A percentile compares a stretch with the other conserved stretches of the same genome.
These are phyloP conservation scores for Chunga burmeisteri DNA, from an alignment of 2,113 vertebrate genomes.

Conservation along the genomic window DNA sequence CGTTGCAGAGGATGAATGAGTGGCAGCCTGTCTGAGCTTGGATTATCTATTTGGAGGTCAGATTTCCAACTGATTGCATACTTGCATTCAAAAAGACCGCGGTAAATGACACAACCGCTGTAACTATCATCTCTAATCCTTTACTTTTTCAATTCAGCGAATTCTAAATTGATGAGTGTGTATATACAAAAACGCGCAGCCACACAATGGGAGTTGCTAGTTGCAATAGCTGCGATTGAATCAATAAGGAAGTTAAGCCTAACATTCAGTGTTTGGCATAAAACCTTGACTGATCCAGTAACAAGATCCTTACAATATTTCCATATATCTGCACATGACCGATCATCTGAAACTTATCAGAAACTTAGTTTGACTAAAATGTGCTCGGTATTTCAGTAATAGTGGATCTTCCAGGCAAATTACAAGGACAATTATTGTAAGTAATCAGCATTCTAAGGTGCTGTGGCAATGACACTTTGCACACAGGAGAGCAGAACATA, in stretches of 20 bases:
- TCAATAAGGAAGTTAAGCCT: not conserved
- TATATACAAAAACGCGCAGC: not conserved
- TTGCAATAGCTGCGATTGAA: not conserved
- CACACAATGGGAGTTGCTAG: not conserved
- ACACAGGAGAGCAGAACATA: not conserved
- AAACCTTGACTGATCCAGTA: not conserved
- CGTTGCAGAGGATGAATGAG: not conserved
- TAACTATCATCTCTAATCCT: not conserved
- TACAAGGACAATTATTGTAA: not conserved
- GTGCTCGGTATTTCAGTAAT: not conserved
- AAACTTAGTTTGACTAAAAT: not conserved
- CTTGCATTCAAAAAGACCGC: not conserved
- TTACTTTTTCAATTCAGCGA: not conserved
- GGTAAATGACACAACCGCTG: not conserved
- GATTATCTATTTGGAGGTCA: constrained; percentile 28
- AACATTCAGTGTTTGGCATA: not conserved
- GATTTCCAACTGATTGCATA: not conserved
- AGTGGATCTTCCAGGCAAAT: not conserved
- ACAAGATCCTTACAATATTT: not conserved
- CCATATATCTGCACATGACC: not conserved
- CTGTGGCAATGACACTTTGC: not conserved
- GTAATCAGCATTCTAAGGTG: not conserved
- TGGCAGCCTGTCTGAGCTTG: not conserved
- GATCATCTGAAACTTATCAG: not conserved
- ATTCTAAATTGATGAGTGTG: not conserved